A percentile compares a stretch with the other conserved stretches of the same genome.
These are phyloP conservation scores for Condylura cristata DNA, from an alignment of 2,113 vertebrate species.

Conservation along the genomic window DNA sequence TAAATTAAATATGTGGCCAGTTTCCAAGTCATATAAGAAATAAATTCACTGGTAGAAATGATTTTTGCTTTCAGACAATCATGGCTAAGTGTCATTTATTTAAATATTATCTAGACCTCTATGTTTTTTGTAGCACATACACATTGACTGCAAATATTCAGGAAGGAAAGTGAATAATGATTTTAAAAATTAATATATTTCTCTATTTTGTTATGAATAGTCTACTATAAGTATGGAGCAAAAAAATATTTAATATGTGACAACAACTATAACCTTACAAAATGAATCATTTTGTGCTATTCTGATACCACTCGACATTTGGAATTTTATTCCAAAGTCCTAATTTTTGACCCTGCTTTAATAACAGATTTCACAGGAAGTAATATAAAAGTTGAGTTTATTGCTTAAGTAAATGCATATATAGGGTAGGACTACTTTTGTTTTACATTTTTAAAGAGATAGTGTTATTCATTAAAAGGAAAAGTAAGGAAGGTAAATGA, in stretches of 20 bases:
- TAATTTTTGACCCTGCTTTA: neutral
- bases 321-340: neutral
- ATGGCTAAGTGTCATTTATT: neutral
- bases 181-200: neutral
- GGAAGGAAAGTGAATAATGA: neutral
- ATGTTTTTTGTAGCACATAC: neutral
- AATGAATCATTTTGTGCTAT: neutral
- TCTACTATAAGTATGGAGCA: neutral
- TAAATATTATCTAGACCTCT: neutral
- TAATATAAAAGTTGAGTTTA: neutral
- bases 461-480: slow-evolving; percentile 27
- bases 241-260: neutral
- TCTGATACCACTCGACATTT: neutral
- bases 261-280: neutral
- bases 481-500: neutral
- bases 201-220: neutral
- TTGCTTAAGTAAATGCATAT: neutral
- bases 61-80: neutral
- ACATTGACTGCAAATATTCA: neutral
- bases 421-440: neutral
- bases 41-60: neutral
- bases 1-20: neutral
- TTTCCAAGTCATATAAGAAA: neutral
- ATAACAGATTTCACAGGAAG: neutral
- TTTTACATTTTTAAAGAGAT: neutral